Evolutionary conservation across 1,140 invertebrate genomes (phyloP).

Genomic region (Drosophila kurseongensis): DNA sequence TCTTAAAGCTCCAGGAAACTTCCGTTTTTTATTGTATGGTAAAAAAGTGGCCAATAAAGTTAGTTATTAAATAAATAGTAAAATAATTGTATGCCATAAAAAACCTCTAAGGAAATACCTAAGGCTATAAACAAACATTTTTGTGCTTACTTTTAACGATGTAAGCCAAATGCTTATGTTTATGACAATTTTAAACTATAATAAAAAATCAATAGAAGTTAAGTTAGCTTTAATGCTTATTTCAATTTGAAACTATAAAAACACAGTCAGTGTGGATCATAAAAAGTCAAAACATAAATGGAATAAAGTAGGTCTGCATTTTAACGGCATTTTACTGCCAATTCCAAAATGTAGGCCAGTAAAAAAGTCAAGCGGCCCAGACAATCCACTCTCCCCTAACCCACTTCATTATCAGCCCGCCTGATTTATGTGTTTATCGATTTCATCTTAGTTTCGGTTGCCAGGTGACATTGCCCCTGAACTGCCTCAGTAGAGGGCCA

Average conservation of each 20-base stretch:
- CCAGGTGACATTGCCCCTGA: slow-evolving; percentile 76
- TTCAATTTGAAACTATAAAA: background rate
- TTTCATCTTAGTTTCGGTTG: slow-evolving; percentile 67
- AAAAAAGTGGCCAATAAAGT: too few species aligned
- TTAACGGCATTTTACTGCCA: slow-evolving; percentile 2
- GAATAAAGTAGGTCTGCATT: background rate
- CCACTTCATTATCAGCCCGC: slow-evolving; percentile 27
- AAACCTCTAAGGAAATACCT: too few species aligned
- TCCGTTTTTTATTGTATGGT: too few species aligned
- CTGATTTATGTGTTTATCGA: slow-evolving; percentile 72
- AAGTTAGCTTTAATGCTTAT: background rate
- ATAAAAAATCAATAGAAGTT: background rate
- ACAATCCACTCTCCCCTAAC: background rate
- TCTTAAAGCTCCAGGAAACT: background rate
- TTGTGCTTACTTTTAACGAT: too few species aligned
- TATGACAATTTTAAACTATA: background rate
- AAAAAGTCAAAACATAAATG: background rate
- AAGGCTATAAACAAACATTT: too few species aligned
- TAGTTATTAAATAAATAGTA: too few species aligned
- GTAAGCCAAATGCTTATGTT: background rate
- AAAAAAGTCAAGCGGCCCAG: slow-evolving; percentile 6
- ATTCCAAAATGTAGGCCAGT: slow-evolving; percentile 24
- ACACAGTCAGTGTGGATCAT: too few species aligned
- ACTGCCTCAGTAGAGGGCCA: slow-evolving; percentile 17
- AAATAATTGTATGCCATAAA: too few species aligned